Conservation (phyloP, 2,888 invertebrate genomes). For the Eueremaeus valkanovi region DNA sequence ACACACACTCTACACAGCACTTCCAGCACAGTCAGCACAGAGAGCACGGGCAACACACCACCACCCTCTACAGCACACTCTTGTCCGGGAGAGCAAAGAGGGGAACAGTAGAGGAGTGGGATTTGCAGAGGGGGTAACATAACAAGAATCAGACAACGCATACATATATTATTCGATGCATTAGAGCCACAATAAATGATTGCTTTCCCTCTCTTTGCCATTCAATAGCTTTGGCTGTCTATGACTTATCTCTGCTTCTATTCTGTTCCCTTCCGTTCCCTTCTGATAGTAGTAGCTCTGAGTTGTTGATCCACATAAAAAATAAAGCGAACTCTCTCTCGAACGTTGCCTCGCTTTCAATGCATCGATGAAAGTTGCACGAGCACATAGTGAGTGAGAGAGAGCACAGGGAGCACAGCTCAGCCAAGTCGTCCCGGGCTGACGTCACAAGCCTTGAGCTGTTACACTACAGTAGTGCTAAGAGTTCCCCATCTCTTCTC, state of each 20-base stretch:
- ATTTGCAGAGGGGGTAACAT: background rate
- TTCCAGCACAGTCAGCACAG: background rate
- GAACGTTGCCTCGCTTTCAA: conserved; percentile 6
- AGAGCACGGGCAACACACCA: too few relatives aligned
- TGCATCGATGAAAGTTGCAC: conserved; percentile 30
- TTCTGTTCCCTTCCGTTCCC: conserved; percentile 5
- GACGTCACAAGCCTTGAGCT: conserved; percentile 18
- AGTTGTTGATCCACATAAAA: conserved; percentile 33
- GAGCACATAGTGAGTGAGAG: too few relatives aligned
- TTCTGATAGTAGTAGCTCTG: conserved; percentile 1
- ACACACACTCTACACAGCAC: background rate
- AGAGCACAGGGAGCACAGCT: background rate
- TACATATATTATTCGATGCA: conserved; percentile 31
- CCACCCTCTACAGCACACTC: conserved; percentile 25
- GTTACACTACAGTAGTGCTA: conserved; percentile 1
- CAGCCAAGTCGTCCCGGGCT: conserved; percentile 12
- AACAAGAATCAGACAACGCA: conserved; percentile 32
- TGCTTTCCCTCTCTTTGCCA: conserved; percentile 8
- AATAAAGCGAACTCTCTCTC: conserved; percentile 11
- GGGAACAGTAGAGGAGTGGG: conserved; percentile 29
- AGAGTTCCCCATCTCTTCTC: conserved; percentile 28
- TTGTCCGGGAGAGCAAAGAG: conserved; percentile 9
- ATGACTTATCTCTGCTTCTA: background rate
- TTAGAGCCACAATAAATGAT: conserved; percentile 33
- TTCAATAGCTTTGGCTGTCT: conserved; percentile 11